phyloP scores from a whole-genome alignment of 2,113 vertebrate species.

The Nansenia antarctica region DNA sequence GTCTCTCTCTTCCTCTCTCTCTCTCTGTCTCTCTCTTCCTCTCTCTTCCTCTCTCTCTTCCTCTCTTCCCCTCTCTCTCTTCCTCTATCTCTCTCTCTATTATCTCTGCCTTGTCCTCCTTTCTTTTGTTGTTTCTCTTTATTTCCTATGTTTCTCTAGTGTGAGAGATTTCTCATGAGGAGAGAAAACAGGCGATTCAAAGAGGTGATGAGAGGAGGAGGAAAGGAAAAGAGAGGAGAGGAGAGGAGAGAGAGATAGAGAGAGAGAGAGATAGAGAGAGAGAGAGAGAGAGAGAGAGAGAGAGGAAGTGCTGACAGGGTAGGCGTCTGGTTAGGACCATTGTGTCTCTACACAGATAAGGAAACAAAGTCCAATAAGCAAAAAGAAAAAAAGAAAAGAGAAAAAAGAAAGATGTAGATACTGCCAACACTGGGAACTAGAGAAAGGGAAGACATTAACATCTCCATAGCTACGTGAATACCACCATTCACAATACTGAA shows the following conservation, averaged over 20 bases:
- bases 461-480: constrained; percentile 63
- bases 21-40: not conserved
- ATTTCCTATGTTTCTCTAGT: no score
- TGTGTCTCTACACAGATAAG: constrained; percentile 73
- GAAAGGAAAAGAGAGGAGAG: not conserved
- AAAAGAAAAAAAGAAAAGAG: constrained; percentile 41
- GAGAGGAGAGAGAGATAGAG: not conserved
- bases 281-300: constrained; percentile 16
- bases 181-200: no score
- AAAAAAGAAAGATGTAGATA: constrained; percentile 60
- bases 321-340: constrained; percentile 66
- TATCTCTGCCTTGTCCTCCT: no score
- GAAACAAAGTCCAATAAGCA: constrained; percentile 73
- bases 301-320: constrained; percentile 71
- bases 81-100: no score
- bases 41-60: not conserved
- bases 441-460: constrained; percentile 49
- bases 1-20: not conserved
- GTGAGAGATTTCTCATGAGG: no score
- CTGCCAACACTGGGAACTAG: constrained; percentile 30
- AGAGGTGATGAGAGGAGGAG: not conserved
- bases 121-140: no score
- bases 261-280: not conserved
- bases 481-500: constrained; percentile 57
- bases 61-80: not conserved